Base-by-base conservation (phyloP, 2,888 invertebrate species). In the Poecilobothrus nobilitatus region DNA sequence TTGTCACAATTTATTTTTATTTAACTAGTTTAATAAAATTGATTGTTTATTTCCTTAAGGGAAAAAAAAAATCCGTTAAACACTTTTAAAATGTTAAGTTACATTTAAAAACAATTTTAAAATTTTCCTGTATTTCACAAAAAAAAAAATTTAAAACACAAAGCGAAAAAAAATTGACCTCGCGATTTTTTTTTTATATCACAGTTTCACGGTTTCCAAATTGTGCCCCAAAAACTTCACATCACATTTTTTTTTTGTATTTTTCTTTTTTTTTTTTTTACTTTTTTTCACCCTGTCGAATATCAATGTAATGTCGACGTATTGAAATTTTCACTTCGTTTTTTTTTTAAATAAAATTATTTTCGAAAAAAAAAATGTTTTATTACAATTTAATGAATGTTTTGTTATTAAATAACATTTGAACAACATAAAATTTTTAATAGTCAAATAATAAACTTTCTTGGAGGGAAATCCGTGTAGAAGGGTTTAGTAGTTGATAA, bases 291-390 rank as follows among this genome's bases (percentile, higher is more conserved):
- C 41, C 53, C 18, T 18, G 18, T 53, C 53, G 12, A 53, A 9
- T 53, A 53, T 15, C 53, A 53, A 53, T 53, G 53, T 53, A 53
- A 53, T 53, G 53, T 53, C 53, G 53, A 53, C 53, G 53, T 53
- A 53, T 53, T 53, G 18, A 53, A 53, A 53, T 53, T 53, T 53
- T 53, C 6, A n/a, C 12, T 53, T 12, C 18, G 9, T 53, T 53
- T 53, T 18, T 18, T 53, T 53, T 18, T 53, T 53, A 53, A 37
- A 2, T 37, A 27, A 27, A 27, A 27, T 27, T 27, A 4, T 27
- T 27, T 27, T 27, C 5, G 2, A 4, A 4, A 27, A 2, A 27
- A 27, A 27, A 27, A 27, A 27, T 27, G 27, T 27, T 27, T 27
- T 27, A 27, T 27, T 4, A 27, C 27, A 12, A 37, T 12, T 37